Percentiles rank a stretch among this genome's conserved stretches.
phyloP scores from a whole-genome alignment of 2,113 vertebrate species.

The Pseudopodoces humilis region DNA sequence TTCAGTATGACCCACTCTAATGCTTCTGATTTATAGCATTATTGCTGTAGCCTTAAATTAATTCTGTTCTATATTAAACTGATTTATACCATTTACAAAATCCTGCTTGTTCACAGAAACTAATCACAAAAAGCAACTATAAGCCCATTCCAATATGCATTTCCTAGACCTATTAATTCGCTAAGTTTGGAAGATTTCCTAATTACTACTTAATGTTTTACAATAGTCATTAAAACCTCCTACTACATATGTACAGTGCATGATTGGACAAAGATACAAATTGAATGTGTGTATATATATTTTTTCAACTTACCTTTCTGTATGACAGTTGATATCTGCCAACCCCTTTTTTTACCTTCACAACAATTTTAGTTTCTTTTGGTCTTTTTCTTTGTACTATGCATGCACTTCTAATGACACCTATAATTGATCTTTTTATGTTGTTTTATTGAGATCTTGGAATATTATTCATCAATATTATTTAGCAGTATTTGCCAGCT shows the following conservation, averaged over 20 bases:
- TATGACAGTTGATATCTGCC: background rate
- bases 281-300: background rate
- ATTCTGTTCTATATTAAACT: background rate
- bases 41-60: background rate
- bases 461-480: conserved; percentile 2
- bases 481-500: background rate
- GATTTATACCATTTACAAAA: background rate
- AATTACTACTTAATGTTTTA: conserved; percentile 57
- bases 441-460: conserved; percentile 13
- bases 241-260: background rate
- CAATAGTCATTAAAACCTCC: conserved; percentile 46
- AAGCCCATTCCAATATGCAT: background rate
- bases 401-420: background rate
- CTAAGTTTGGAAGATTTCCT: conserved; percentile 52
- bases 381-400: background rate
- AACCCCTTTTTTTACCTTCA: background rate
- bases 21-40: background rate
- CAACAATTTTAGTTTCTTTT: background rate
- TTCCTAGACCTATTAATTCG: conserved; percentile 33
- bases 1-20: background rate
- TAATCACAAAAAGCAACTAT: background rate
- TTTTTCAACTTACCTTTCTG: background rate
- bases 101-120: background rate
- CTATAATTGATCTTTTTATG: background rate
- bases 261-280: background rate